A percentile compares a stretch with the other conserved stretches of the same genome.
Conservation (phyloP, 2,888 invertebrate species). For the Lasioglossum pauxillum region DNA sequence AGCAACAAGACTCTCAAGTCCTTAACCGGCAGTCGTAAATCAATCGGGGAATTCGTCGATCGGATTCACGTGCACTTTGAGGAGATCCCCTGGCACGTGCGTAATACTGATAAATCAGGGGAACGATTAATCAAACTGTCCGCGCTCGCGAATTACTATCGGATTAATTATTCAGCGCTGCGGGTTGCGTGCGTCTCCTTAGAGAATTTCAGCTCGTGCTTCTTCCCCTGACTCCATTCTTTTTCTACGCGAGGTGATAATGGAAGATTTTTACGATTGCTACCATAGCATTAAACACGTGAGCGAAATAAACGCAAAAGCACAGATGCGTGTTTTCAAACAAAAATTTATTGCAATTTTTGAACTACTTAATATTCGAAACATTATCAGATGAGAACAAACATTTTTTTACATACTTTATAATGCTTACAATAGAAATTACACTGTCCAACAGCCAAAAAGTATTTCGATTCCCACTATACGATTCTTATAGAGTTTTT, state of each 20-base stretch:
- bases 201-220: conserved; percentile 31
- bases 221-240: neutral
- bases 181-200: conserved; percentile 22
- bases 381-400: no score
- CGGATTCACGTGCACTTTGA: conserved; percentile 46
- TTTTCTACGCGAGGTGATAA: neutral
- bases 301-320: neutral
- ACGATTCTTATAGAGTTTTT: no score
- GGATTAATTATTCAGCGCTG: conserved; percentile 40
- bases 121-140: conserved; percentile 57
- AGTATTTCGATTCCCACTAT: no score
- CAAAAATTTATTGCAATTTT: neutral
- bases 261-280: neutral
- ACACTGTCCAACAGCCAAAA: no score
- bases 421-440: no score
- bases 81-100: conserved; percentile 49
- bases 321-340: neutral
- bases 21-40: conserved; percentile 53
- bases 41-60: conserved; percentile 50
- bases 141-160: conserved; percentile 45
- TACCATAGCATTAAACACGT: neutral
- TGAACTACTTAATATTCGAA: neutral
- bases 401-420: no score
- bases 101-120: conserved; percentile 47
- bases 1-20: conserved; percentile 21